A percentile compares a stretch with the other conserved stretches of the same genome.
phyloP scores from a whole-genome alignment of 2,113 vertebrate species.

The Theristicus caerulescens region DNA sequence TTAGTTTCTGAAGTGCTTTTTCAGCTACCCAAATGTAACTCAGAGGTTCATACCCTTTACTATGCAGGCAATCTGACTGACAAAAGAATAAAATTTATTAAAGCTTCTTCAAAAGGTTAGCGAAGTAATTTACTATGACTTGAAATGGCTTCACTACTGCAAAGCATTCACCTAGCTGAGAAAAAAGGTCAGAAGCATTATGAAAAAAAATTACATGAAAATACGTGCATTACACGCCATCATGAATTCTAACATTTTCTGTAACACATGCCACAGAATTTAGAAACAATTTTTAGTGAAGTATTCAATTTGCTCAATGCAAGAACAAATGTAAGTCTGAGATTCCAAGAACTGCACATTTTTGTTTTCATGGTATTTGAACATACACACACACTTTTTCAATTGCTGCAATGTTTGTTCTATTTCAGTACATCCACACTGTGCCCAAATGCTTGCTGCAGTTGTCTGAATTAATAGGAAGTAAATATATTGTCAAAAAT shows the following conservation, averaged over 20 bases:
- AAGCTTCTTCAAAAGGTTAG: constrained; percentile 18
- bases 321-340: background rate
- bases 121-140: constrained; percentile 5
- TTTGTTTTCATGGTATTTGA: background rate
- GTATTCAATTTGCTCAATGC: background rate
- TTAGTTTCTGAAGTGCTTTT: background rate
- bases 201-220: background rate
- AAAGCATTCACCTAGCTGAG: background rate
- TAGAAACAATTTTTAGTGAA: background rate
- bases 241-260: background rate
- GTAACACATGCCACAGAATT: background rate
- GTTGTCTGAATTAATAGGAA: background rate
- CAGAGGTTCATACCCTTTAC: background rate
- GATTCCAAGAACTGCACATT: background rate
- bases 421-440: background rate
- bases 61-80: background rate
- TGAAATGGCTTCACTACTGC: background rate
- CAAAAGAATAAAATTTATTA: background rate
- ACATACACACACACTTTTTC: background rate
- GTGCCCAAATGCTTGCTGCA: background rate
- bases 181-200: constrained; percentile 15
- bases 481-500: background rate
- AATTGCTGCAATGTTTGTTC: background rate
- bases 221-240: background rate
- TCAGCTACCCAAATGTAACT: background rate